Evolutionary conservation across 2,113 vertebrate species (phyloP).

Genomic region (Oxyruncus cristatus): DNA sequence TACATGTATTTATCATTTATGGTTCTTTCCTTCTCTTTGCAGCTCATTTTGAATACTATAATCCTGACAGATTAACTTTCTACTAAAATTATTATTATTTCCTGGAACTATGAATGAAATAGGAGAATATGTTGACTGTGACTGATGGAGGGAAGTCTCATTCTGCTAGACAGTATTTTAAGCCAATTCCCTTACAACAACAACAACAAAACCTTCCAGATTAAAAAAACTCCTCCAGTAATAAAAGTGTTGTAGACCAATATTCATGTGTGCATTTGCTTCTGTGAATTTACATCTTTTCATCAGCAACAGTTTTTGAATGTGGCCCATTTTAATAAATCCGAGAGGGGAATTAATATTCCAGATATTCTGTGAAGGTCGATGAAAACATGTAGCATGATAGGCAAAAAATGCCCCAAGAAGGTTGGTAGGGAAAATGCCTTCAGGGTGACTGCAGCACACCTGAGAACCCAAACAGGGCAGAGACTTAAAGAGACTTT

Average conservation of each 20-base stretch:
- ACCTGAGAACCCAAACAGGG: not conserved
- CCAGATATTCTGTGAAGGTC: not conserved
- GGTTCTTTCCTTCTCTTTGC: conserved; percentile 6
- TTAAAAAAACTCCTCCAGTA: not conserved
- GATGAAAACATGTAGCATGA: not conserved
- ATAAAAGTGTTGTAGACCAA: not conserved
- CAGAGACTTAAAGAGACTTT: not conserved
- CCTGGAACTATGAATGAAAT: conserved; percentile 53
- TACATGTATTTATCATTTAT: conserved; percentile 27
- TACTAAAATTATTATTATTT: conserved; percentile 30
- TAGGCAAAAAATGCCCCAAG: not conserved
- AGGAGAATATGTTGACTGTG: conserved; percentile 1
- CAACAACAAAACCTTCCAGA: not conserved
- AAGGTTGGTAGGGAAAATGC: not conserved
- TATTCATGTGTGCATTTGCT: not conserved
- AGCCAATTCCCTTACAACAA: not conserved
- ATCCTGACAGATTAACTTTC: conserved; percentile 39
- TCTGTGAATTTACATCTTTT: not conserved
- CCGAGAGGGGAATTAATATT: not conserved
- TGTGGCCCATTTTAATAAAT: not conserved
- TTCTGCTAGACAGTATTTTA: not conserved
- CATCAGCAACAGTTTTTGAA: not conserved
- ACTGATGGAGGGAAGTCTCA: conserved; percentile 1
- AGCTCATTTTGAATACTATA: conserved; percentile 15
- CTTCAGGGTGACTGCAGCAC: not conserved